Evolutionary conservation across 2,888 invertebrate genomes (phyloP).

Genomic region (Tortrix viridana): DNA sequence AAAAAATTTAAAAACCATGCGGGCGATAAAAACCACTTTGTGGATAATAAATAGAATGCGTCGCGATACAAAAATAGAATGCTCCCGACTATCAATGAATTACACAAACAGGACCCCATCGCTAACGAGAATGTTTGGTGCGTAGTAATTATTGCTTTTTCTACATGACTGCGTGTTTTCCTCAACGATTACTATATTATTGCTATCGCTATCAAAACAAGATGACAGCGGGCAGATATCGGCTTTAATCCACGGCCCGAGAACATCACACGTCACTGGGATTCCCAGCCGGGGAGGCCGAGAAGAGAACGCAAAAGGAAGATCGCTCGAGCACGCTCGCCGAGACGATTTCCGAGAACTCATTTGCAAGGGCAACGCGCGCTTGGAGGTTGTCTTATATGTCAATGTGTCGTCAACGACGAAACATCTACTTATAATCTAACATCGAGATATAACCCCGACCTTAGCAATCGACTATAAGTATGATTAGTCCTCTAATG

Average conservation of each 20-base stretch:
- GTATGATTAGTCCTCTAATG: background rate
- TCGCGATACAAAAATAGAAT: background rate
- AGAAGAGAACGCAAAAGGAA: conserved; percentile 25
- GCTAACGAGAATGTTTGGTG: too few species aligned
- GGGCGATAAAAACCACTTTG: conserved; percentile 1
- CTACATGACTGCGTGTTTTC: too few species aligned
- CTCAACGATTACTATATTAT: too few species aligned
- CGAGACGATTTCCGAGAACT: conserved; percentile 20
- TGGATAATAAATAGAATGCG: background rate
- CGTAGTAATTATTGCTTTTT: too few species aligned
- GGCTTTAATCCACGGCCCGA: background rate
- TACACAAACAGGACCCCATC: background rate
- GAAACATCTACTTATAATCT: conserved; percentile 12
- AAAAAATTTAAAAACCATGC: conserved; percentile 10
- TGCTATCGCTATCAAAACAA: conserved; percentile 1
- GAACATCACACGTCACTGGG: conserved; percentile 19
- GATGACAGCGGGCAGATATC: background rate
- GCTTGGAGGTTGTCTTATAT: too few species aligned
- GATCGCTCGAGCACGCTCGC: conserved; percentile 9
- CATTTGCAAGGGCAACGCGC: conserved; percentile 10
- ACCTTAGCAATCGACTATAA: background rate
- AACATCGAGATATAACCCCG: background rate
- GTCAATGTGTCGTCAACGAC: conserved; percentile 19
- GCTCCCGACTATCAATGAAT: background rate
- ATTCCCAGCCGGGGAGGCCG: conserved; percentile 16